These are phyloP conservation scores for Epinotia ramella DNA, from an alignment of 2,888 invertebrate species.

Conservation along the genomic window DNA sequence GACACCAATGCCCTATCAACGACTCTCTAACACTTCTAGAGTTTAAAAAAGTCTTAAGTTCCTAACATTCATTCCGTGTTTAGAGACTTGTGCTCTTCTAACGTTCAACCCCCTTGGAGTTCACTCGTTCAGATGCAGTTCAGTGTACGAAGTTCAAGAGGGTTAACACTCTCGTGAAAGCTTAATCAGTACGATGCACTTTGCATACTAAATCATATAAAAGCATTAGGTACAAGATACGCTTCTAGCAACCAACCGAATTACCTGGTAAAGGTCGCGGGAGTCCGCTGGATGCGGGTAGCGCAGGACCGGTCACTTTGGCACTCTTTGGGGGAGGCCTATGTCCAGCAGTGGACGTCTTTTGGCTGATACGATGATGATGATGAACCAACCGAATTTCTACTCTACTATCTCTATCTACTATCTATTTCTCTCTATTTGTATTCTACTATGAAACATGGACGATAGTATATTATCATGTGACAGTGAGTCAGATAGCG, in stretches of 20 bases:
- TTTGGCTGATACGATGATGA: no score
- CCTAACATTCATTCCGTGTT: not conserved
- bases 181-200: conserved; percentile 13
- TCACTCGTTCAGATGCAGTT: conserved; percentile 18
- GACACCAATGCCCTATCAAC: conserved; percentile 8
- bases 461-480: no score
- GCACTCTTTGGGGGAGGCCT: no score
- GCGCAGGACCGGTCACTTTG: no score
- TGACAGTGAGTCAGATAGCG: no score
- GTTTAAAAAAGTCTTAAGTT: not conserved
- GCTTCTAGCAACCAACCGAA: not conserved
- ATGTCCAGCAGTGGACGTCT: no score
- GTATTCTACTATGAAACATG: no score
- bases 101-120: not conserved
- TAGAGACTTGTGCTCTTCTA: not conserved
- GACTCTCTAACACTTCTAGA: not conserved
- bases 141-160: conserved; percentile 14
- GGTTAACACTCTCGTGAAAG: conserved; percentile 13
- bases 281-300: no score
- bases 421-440: no score
- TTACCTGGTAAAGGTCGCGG: not conserved
- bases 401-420: no score
- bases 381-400: not conserved
- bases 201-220: conserved; percentile 2
- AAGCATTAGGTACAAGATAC: not conserved